Evolutionary conservation across 1,140 invertebrate genomes (phyloP), one percentile per base, ranked within the genome.

Genomic region (Cyclina sinensis): DNA sequence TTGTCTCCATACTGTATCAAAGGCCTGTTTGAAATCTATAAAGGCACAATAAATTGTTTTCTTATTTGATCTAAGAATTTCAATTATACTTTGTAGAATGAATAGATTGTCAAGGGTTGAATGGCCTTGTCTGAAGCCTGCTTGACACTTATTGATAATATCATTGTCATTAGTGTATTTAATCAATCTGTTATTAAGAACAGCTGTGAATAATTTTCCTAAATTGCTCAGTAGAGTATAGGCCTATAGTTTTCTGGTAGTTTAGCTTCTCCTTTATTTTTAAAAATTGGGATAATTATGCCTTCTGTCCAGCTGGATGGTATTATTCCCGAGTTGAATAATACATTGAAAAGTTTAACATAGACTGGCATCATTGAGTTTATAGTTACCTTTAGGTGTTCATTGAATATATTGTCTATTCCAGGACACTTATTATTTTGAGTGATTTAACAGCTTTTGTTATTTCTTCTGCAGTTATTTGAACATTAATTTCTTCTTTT

Each of bases 401-500:
- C 57, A 62, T 70, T 37, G 1, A 70, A 3, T 27, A 70, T 37
- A n/a, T 70, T 37, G 18, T 70, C 65, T 37, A 70, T 14, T 18
- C 35, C 65, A 3, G 65, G 65, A 39, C 65, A 37, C 18, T 70
- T 70, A 62, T 62, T 62, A 16, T 37, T 70, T 70, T 70, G 12
- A 70, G 18, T 35, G 12, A 2, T 70, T 70, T 70, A 70, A 70
- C 65, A 37, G 65, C 27, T 14, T 70, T 70, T 21, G 37, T 35
- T 37, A 70, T 70, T 18, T 70, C 65, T 5, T 70, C 14, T 16
- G 35, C 21, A n/a, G 57, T 62, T 27, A 62, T 62, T 5, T 24
- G 5, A 4, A 32, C 18, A 70, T 70, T 70, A 37, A 70, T 70
- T 37, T 70, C 65, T 70, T 70, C 65, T 21, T 70, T 70, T 37